A percentile compares a stretch with the other conserved stretches of the same genome.
These are phyloP conservation scores for Galagoides demidoff DNA, from an alignment of 2,797 vertebrate genomes.

Conservation along the genomic window DNA sequence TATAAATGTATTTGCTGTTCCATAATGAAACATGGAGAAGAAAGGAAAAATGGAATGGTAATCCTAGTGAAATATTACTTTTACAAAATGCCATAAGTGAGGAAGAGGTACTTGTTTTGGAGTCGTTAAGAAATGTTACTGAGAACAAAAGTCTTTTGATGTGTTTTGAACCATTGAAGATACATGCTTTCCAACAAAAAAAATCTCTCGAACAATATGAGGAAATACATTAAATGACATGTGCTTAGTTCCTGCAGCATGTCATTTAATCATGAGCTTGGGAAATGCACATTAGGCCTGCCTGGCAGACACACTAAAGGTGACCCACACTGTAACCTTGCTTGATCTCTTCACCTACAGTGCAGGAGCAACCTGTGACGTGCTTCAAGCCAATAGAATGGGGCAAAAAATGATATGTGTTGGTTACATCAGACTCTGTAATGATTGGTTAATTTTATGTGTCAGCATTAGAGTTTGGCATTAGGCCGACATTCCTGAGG, in stretches of 20 bases:
- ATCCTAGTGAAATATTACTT: neutral
- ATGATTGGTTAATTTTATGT: neutral
- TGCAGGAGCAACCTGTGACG: neutral
- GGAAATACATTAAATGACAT: neutral
- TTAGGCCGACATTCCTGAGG: no score
- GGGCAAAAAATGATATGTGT: neutral
- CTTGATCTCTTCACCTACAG: neutral
- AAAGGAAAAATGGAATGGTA: neutral
- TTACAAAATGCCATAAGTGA: constrained; percentile 13
- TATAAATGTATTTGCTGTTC: constrained; percentile 30
- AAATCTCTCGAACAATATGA: neutral
- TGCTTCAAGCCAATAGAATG: neutral
- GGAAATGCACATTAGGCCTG: neutral
- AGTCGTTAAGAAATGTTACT: neutral
- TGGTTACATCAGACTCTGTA: neutral
- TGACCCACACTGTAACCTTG: neutral
- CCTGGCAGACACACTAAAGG: neutral
- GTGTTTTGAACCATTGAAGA: neutral
- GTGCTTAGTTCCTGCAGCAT: neutral
- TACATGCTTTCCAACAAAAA: neutral
- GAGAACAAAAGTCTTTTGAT: neutral
- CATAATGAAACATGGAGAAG: neutral
- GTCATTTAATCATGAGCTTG: neutral
- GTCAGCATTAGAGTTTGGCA: neutral
- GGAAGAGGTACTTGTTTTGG: neutral